Evolutionary conservation across 2,113 vertebrate genomes (phyloP), one percentile per base, ranked within the genome.

Genomic region (Perca fluviatilis): DNA sequence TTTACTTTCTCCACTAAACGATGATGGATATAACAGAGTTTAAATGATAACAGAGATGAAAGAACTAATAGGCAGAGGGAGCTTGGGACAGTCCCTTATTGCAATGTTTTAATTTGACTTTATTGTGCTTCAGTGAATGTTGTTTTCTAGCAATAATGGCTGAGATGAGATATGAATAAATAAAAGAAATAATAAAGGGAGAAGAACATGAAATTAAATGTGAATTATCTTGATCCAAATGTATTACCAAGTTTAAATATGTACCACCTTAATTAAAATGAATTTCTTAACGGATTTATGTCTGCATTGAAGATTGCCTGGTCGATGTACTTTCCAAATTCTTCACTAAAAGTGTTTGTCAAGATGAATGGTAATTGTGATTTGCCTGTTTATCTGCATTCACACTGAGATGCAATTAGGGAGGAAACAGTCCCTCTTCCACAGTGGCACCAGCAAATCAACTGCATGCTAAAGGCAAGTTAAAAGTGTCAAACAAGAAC

Each of bases 311-410:
- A 50, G 6, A 79, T 67, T 16, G 16, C 1, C 27, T 5, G 49
- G 13, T 60, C 25, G 8, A 47, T 40, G 16, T 46, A 40, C 27
- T 40, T 40, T 60, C 16, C n/a, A n/a, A 23, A 54, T 61, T 13
- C 61, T 66, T 54, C 7, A 23, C 23, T 27, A 40, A 57, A 61
- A 43, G 5, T 74, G 47, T 74, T 68, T 0, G 5, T 79, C 14
- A 77, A 49, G 30, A 25, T 64, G 21, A 51, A 77, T 58, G 21
- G 16, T 64, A 69, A 81, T 65, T 47, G 56, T 36, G 49, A 33
- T 53, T 25, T 12, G 40, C n/a, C 27, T 40, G 51, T 62, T 74
- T 7, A 71, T 74, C 43, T 82, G 50, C n/a, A 57, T 63, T 74
- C 47, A 62, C 47, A 30, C 1, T 33, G 63, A 47, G 43, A 68